Evolutionary conservation across 2,113 vertebrate genomes (phyloP).

Genomic region (Alexandromys fortis): DNA sequence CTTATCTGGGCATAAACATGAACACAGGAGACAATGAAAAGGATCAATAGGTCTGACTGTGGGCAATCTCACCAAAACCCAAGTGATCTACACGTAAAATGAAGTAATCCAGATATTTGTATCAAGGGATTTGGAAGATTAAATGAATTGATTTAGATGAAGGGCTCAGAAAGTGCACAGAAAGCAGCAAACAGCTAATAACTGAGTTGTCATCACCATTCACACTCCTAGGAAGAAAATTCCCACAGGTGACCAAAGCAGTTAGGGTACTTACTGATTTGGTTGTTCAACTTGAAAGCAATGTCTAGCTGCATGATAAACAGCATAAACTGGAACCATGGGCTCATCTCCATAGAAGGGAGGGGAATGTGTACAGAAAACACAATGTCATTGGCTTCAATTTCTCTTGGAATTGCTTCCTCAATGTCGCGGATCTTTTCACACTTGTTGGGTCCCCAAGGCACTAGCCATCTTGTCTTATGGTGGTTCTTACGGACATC

Average conservation of each 20-base stretch:
- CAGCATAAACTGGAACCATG: slow-evolving; percentile 99
- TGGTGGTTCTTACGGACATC: slow-evolving; percentile 90
- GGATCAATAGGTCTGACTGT: neutral
- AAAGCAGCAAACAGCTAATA: neutral
- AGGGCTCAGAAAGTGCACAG: neutral
- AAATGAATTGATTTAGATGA: neutral
- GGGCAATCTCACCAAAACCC: neutral
- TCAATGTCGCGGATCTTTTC: slow-evolving; percentile 93
- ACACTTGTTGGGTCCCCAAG: slow-evolving; percentile 94
- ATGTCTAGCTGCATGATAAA: slow-evolving; percentile 98
- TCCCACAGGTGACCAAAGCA: neutral
- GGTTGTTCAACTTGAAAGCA: slow-evolving; percentile 94
- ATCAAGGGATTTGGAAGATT: neutral
- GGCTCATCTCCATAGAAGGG: slow-evolving; percentile 94
- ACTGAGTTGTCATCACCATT: neutral
- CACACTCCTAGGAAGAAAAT: neutral
- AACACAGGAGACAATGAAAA: neutral
- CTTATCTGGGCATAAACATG: neutral
- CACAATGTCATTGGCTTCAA: slow-evolving; percentile 97
- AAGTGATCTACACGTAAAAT: neutral
- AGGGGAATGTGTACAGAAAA: slow-evolving; percentile 95
- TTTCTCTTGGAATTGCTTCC: slow-evolving; percentile 92
- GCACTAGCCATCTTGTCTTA: slow-evolving; percentile 93
- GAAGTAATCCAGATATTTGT: neutral
- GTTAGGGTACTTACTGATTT: slow-evolving; percentile 91